Evolutionary conservation across 2,888 invertebrate genomes (phyloP).

Genomic region (Caenorhabditis panamensis): DNA sequence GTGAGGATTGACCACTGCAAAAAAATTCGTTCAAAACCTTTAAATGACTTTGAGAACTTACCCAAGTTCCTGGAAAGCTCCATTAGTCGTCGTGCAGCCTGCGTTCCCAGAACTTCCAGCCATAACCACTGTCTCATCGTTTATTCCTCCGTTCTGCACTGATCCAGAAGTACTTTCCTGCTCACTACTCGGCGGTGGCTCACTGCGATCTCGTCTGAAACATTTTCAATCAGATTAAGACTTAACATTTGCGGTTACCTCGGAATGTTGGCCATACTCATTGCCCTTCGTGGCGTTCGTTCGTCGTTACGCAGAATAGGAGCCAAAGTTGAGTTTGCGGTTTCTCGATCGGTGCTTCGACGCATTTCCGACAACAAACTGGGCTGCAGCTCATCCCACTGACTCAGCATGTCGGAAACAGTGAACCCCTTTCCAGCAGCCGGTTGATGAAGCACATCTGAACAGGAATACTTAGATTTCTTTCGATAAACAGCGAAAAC

Average conservation of each 20-base stretch:
- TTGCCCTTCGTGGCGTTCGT: conserved; percentile 65
- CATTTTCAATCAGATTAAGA: neutral
- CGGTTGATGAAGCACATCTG: conserved; percentile 68
- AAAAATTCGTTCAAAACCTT: neutral
- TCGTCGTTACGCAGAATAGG: conserved; percentile 32
- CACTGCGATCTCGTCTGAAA: conserved; percentile 68
- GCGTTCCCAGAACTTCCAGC: neutral
- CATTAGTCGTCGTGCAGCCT: neutral
- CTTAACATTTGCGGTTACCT: conserved; percentile 36
- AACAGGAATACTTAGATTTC: conserved; percentile 11
- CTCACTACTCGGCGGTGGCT: conserved; percentile 66
- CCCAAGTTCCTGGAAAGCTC: neutral
- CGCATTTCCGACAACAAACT: conserved; percentile 54
- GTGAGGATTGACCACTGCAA: conserved; percentile 25
- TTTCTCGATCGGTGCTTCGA: conserved; percentile 62
- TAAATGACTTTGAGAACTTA: neutral
- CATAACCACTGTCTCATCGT: conserved; percentile 26
- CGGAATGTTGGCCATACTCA: conserved; percentile 69
- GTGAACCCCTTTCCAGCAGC: conserved; percentile 72
- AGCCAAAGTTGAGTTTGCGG: conserved; percentile 9
- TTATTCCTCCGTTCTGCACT: neutral
- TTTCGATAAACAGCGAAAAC: too few relatives aligned
- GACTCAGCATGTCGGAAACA: conserved; percentile 71
- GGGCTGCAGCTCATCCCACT: conserved; percentile 69
- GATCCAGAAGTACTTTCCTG: conserved; percentile 34